These are phyloP conservation scores for Megalonaias nervosa DNA, from an alignment of 1,140 invertebrate species.

Conservation along the genomic window DNA sequence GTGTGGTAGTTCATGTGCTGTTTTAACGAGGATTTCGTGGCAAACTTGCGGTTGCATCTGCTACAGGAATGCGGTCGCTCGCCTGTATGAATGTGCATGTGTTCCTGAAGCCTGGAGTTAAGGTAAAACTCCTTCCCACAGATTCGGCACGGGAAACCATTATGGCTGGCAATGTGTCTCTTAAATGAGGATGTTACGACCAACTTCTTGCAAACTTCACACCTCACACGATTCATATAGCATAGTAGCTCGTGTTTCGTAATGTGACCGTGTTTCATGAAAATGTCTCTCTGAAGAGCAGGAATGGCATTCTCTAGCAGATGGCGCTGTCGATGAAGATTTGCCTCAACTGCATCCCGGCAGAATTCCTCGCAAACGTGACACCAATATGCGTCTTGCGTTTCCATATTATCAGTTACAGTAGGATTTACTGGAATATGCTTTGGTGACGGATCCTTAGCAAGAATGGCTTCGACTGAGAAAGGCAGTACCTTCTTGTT, in stretches of 20 bases:
- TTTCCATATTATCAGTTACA: too few species aligned
- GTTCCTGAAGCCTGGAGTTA: not conserved
- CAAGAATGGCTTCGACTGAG: conserved; percentile 3
- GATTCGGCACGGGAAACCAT: not conserved
- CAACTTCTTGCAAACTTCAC: not conserved
- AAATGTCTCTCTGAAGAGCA: conserved; percentile 11
- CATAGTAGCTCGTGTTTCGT: conserved; percentile 6
- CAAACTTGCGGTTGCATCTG: not conserved
- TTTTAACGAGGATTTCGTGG: not conserved
- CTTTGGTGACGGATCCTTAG: not conserved
- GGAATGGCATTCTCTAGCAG: not conserved
- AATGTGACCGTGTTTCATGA: conserved; percentile 11
- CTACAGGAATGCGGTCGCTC: not conserved
- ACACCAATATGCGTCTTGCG: conserved; percentile 16
- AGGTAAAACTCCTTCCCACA: not conserved
- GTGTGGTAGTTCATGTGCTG: not conserved
- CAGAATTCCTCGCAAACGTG: conserved; percentile 31
- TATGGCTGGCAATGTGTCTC: not conserved
- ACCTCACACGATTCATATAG: not conserved
- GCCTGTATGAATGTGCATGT: not conserved
- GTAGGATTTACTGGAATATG: not conserved
- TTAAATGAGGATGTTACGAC: not conserved
- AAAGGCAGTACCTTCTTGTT: not conserved
- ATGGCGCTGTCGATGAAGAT: conserved; percentile 14
- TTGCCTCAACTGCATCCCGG: conserved; percentile 10